These are phyloP conservation scores for Poliocrania exsul DNA, from an alignment of 2,797 vertebrate species.

Conservation along the genomic window DNA sequence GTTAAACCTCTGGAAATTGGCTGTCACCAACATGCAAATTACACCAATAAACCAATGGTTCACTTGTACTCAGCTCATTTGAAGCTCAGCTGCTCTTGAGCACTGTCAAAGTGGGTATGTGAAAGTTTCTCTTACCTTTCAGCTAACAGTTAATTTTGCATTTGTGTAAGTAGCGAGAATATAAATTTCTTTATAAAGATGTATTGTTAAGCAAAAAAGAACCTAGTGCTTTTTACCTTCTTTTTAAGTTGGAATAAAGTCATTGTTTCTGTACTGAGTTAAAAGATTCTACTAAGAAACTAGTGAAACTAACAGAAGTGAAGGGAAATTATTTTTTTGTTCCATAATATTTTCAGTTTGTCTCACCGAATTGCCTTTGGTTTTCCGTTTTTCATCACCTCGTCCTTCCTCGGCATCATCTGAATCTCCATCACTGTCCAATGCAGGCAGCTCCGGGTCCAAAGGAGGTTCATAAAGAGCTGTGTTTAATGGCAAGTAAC, in stretches of 20 bases:
- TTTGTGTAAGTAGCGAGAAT: background rate
- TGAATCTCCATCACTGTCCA: constrained; percentile 95
- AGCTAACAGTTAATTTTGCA: background rate
- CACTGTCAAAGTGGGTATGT: background rate
- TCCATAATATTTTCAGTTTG: background rate
- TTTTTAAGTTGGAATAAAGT: background rate
- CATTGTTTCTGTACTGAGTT: background rate
- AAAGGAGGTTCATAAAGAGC: constrained; percentile 96
- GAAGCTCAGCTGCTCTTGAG: background rate
- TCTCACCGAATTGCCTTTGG: constrained; percentile 92
- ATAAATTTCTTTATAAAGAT: background rate
- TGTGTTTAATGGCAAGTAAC: constrained; percentile 95
- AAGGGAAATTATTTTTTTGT: background rate
- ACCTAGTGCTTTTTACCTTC: background rate
- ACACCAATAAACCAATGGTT: background rate
- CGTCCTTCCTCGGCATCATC: constrained; percentile 91
- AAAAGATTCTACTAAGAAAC: background rate
- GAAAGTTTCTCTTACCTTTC: background rate
- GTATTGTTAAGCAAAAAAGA: background rate
- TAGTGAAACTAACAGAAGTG: background rate
- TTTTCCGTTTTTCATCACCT: constrained; percentile 86
- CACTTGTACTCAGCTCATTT: background rate
- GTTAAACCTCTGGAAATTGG: background rate
- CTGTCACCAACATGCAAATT: background rate
- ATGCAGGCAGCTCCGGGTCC: constrained; percentile 92